Base-by-base conservation (phyloP, 2,113 vertebrate genomes). In the Pycnonotus jocosus region DNA sequence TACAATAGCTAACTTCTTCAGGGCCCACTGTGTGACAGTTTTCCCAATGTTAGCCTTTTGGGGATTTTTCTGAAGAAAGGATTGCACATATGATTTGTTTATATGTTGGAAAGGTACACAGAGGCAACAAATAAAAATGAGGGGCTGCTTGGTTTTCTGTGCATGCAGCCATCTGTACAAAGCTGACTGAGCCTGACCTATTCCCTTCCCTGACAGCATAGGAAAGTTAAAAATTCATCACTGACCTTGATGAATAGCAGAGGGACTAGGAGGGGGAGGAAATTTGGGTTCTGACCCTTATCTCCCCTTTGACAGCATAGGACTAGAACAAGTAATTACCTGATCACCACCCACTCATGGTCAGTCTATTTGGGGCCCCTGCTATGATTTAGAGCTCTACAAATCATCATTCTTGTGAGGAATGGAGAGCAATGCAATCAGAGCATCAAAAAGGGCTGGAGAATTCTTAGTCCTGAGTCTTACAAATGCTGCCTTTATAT, bases 191-290 rank as follows among this genome's bases (percentile, higher is more conserved):
- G 15, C 25, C 64, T 50, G 48, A 33, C 31, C 27, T 44, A 47
- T 28, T 47, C 51, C 18, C 31, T 80, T 45, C 28, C 23, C 51
- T 57, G 60, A 11, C 33, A 78, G 62, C 54, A 40, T 0, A 4
- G 42, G n/a, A 37, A 74, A 61, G 38, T 5, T 27, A 62, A 87
- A 90, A 62, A 64, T 79, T 58, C 11, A 37, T 37, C 40, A 15
- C 17, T 40, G 72, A 73, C 47, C 50, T 54, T 23, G n/a, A 78
- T 64, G 10, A 81, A 64, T 14, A n/a, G 48, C 19, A 83, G 31
- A 90, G 48, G 17, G n/a, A 60, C 11, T 0, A 4, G 18, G 51
- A 33, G 1, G 0, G 0, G 12, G 3, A 5, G 44, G 4, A 60
- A 54, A 72, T 44, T 56, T 40, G 19, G 5, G 21, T 68, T 31